A percentile compares a stretch with the other conserved stretches of the same genome.
These are phyloP conservation scores for Thunnus albacares DNA, from an alignment of 2,797 vertebrate genomes.

Conservation along the genomic window DNA sequence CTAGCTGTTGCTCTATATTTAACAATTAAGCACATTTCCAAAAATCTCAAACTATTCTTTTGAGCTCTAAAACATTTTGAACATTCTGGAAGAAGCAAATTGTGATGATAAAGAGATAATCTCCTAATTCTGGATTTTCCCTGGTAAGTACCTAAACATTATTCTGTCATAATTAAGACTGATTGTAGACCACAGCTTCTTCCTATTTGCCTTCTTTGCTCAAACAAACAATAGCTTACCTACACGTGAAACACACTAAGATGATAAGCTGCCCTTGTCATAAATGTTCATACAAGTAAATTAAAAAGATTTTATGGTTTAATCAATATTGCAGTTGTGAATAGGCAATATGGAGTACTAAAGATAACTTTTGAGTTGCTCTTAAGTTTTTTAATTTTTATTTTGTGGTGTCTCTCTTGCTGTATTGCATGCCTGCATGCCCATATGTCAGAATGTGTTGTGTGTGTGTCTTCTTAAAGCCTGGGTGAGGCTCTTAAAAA, in stretches of 20 bases:
- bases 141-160: neutral
- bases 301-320: neutral
- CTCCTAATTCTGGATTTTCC: no score
- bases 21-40: neutral
- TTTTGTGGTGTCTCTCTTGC: neutral
- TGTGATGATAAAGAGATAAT: no score
- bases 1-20: no score
- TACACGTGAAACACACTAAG: neutral
- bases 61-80: no score
- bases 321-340: neutral
- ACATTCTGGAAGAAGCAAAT: neutral
- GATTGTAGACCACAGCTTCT: neutral
- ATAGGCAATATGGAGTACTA: neutral
- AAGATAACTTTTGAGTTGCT: neutral
- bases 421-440: constrained; percentile 20
- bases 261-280: neutral
- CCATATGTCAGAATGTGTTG: constrained; percentile 20
- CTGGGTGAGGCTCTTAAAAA: constrained; percentile 38
- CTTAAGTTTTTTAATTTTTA: neutral
- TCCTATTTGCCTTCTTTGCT: neutral
- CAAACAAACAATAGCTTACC: neutral
- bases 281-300: neutral
- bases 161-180: neutral
- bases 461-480: constrained; percentile 22
- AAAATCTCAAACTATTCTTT: no score